Evolutionary conservation across 2,113 vertebrate species (phyloP).

Genomic region (Siniperca chuatsi): DNA sequence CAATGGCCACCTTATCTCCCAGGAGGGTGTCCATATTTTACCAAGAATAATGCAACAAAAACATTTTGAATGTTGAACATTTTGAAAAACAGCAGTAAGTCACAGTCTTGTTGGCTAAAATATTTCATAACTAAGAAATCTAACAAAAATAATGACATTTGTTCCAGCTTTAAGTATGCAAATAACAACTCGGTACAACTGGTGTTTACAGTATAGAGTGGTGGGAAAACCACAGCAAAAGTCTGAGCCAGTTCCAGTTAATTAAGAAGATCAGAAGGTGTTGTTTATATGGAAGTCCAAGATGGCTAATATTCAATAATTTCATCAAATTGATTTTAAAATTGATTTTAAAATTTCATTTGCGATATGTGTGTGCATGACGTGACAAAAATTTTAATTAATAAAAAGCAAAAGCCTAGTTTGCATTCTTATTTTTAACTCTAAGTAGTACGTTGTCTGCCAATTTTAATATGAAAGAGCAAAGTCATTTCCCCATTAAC

Average conservation of each 20-base stretch:
- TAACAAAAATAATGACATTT: background rate
- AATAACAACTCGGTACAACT: background rate
- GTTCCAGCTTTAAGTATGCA: background rate
- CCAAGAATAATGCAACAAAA: slow-evolving; percentile 17
- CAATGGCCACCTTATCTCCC: background rate
- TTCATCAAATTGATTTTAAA: background rate
- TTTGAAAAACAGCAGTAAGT: background rate
- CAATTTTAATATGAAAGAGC: background rate
- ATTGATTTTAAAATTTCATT: too few species aligned
- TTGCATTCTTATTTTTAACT: background rate
- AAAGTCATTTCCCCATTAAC: background rate
- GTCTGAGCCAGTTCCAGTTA: background rate
- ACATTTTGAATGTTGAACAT: background rate
- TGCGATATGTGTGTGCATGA: background rate
- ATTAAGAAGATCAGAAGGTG: background rate
- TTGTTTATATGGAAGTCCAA: background rate
- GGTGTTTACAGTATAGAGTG: background rate
- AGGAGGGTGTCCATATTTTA: slow-evolving; percentile 28
- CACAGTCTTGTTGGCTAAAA: background rate
- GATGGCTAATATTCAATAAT: background rate
- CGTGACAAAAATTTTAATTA: background rate
- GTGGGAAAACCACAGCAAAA: background rate
- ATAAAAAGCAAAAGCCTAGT: background rate
- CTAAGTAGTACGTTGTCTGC: background rate
- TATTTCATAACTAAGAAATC: background rate